Base-by-base conservation (phyloP, 2,113 vertebrate genomes). In the Chaenogobius annularis region DNA sequence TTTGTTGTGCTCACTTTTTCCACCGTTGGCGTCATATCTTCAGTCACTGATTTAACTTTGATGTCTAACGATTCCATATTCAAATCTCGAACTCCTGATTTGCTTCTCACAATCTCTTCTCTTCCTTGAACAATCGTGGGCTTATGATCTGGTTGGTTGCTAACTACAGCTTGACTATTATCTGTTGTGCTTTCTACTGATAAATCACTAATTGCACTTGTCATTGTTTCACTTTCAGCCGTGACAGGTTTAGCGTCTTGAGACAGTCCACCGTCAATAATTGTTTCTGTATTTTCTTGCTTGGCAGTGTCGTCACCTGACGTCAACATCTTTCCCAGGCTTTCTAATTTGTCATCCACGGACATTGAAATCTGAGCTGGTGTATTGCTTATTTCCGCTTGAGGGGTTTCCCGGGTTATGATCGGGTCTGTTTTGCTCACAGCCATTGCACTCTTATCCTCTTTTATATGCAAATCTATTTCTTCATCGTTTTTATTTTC, bases 281-380 rank as follows among this genome's bases (percentile, higher is more conserved):
- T 14, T 0, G 17, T 0, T 12, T 63, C 54, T 20, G 52, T 48
- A 17, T 74, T 67, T 46, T 82, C 37, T 61, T 69, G 48, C 9
- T 22, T 59, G 3, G n/a, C 19, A 0, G 19, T 54, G 19, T 20
- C 50, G 6, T 19, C 14, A n/a, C 17, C 50, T 52, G 7, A 10
- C 44, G 55, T 47, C 37, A 50, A 7, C 6, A 62, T 52, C 26
- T 47, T 66, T 44, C 31, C 43, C 55, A 73, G 11, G 66, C 37
- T 72, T 68, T 63, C 15, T 59, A 8, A 46, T 40, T 72, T 17
- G 54, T 77, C 43, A 59, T 83, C 66, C 62, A 43, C 67, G 66
- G 15, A 10, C 11, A 6, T 62, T 44, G 26, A 44, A 58, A 69
- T 46, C 74, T 55, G 10, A 23, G 58, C 23, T 23, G 58, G 23